These are phyloP conservation scores for Drosophila rhopaloa DNA, from an alignment of 1,140 invertebrate species.

Conservation along the genomic window DNA sequence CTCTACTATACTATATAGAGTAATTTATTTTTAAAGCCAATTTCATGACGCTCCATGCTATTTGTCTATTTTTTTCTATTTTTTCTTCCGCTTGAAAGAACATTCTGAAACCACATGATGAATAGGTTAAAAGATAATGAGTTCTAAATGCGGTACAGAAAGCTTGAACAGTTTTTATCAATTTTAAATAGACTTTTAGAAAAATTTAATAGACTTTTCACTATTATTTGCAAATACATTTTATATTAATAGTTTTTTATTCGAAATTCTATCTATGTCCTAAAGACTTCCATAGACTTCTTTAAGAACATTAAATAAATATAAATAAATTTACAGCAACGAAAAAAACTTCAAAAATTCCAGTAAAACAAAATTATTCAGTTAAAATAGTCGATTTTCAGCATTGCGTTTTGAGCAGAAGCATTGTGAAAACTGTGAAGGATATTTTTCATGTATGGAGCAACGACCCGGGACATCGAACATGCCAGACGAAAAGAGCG, in stretches of 20 bases:
- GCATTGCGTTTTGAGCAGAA: background rate
- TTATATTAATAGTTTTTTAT: too few relatives aligned
- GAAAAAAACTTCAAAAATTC: background rate
- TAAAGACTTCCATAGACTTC: too few relatives aligned
- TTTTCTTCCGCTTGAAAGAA: slow-evolving; percentile 23
- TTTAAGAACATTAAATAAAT: too few relatives aligned
- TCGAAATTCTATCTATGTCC: too few relatives aligned
- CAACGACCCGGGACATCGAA: background rate
- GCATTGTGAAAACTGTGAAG: background rate
- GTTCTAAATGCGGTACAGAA: slow-evolving; percentile 14
- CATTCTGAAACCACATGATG: slow-evolving; percentile 23
- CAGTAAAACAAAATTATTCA: background rate
- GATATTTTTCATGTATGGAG: background rate
- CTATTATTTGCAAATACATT: too few relatives aligned
- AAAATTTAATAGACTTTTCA: background rate
- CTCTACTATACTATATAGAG: slow-evolving; percentile 2
- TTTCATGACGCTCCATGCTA: slow-evolving; percentile 46
- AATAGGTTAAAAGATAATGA: slow-evolving; percentile 14
- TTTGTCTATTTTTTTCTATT: slow-evolving; percentile 23
- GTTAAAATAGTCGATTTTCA: background rate
- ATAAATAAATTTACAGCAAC: too few relatives aligned
- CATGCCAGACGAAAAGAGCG: background rate
- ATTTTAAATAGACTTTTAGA: background rate
- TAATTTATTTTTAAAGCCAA: slow-evolving; percentile 45
- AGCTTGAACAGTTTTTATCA: slow-evolving; percentile 1